These are phyloP conservation scores for Tachina grossa DNA, from an alignment of 2,888 invertebrate species.

Conservation along the genomic window DNA sequence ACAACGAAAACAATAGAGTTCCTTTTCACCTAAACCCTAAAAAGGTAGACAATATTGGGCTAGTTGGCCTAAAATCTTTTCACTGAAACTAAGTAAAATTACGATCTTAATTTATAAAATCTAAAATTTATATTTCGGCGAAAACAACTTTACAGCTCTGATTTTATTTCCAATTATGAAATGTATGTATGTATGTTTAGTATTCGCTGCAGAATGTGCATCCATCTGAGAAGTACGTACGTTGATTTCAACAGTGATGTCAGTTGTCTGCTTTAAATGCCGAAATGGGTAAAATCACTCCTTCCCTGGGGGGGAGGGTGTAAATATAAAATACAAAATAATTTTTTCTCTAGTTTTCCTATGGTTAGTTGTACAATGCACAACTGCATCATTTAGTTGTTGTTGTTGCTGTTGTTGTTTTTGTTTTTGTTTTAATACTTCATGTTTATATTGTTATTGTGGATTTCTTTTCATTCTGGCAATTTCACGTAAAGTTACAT, in stretches of 20 bases:
- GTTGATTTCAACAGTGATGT: constrained; percentile 41
- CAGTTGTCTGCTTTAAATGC: constrained; percentile 52
- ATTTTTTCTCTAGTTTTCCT: background rate
- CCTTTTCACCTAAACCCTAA: too few species aligned
- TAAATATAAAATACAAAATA: constrained; percentile 18
- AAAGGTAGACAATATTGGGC: too few species aligned
- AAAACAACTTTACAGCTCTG: constrained; percentile 25
- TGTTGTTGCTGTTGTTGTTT: background rate
- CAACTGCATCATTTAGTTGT: constrained; percentile 50
- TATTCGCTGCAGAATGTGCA: constrained; percentile 24
- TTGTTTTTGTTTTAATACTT: background rate
- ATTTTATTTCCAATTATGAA: background rate
- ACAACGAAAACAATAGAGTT: too few species aligned
- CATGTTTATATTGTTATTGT: constrained; percentile 8
- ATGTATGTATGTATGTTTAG: background rate
- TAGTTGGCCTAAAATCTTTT: too few species aligned
- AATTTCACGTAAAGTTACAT: constrained; percentile 57
- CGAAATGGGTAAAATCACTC: constrained; percentile 54
- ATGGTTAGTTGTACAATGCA: constrained; percentile 35
- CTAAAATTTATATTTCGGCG: background rate
- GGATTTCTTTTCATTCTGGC: constrained; percentile 30
- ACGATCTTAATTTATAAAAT: too few species aligned
- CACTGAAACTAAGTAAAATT: too few species aligned
- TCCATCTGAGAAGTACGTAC: constrained; percentile 27
- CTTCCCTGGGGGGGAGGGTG: constrained; percentile 48